Evolutionary conservation across 2,888 invertebrate species (phyloP), one percentile per base, ranked within the genome.

Genomic region (Epinotia bilunana): DNA sequence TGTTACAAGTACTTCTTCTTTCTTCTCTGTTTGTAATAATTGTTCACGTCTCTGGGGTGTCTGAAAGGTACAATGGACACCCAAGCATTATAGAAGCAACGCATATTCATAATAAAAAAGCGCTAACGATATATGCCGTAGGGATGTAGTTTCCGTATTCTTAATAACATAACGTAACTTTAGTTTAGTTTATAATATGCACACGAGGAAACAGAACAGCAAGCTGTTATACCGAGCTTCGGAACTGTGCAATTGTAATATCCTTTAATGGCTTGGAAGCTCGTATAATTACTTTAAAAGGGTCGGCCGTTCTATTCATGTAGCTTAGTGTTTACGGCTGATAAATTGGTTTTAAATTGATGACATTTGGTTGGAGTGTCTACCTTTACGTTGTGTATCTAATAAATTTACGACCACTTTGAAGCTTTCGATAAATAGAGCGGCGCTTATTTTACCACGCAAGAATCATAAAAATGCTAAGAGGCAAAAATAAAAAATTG

Each of bases 251-350:
- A 58, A 58, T 74, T 55, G 61, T 67, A 75, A 72, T 65, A 62
- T 71, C 12, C 57, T 57, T 65, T 72, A 67, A 39, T 65, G 71
- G 60, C 72, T 39, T n/a, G 18, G 23, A 67, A 71, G 73, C 76
- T 72, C 75, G 72, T 76, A 76, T 80, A 80, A 81, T 82, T 80
- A 81, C 55, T 74, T 76, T 73, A 70, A 76, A 76, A 73, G 73
- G 69, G 73, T 73, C 64, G 53, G 39, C 33, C 23, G 69, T 61
- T 76, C 33, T 61, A 65, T 73, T 69, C 73, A 63, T 65, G 60
- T 65, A 67, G 68, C 67, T 23, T n/a, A n/a, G n/a, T n/a, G n/a
- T 63, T 72, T 61, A 72, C 67, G 16, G 65, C 67, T 67, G 72
- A 67, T 67, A 75, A 75, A 75, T 76, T 76, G 60, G 68, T 73